These are phyloP conservation scores for Crocidura indochinensis DNA, from an alignment of 2,797 vertebrate genomes.

Conservation along the genomic window DNA sequence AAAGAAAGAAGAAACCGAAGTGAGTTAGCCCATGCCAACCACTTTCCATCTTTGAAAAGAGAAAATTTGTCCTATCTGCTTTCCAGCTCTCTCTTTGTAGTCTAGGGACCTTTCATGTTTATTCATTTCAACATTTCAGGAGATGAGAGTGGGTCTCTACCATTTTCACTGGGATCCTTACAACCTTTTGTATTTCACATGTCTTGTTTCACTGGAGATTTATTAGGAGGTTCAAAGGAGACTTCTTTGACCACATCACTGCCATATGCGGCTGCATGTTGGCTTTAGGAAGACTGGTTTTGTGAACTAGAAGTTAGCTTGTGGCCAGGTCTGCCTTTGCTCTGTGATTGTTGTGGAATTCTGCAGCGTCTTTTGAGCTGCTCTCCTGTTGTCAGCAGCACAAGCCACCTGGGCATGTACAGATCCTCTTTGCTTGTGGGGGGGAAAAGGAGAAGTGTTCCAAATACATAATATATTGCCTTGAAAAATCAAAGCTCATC, in stretches of 20 bases:
- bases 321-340: slow-evolving; percentile 51
- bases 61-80: slow-evolving; percentile 1
- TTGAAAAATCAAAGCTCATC: slow-evolving; percentile 24
- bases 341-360: slow-evolving; percentile 38
- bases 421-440: slow-evolving; percentile 12
- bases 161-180: not conserved
- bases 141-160: not conserved
- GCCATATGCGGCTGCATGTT: not conserved
- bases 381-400: not conserved
- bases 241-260: not conserved
- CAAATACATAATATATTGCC: not conserved
- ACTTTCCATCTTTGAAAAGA: slow-evolving; percentile 51
- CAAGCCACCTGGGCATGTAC: not conserved
- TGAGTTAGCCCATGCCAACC: slow-evolving; percentile 18
- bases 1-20: slow-evolving; percentile 54
- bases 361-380: slow-evolving; percentile 35
- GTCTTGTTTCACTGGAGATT: slow-evolving; percentile 13
- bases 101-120: slow-evolving; percentile 16
- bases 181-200: not conserved
- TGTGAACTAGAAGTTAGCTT: not conserved
- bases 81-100: not conserved
- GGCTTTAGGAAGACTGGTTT: slow-evolving; percentile 17
- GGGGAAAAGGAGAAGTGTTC: not conserved
- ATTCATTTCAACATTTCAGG: slow-evolving; percentile 28
- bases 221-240: slow-evolving; percentile 29